Conservation (phyloP, 2,888 invertebrate genomes). For the Cartodere bifasciata region DNA sequence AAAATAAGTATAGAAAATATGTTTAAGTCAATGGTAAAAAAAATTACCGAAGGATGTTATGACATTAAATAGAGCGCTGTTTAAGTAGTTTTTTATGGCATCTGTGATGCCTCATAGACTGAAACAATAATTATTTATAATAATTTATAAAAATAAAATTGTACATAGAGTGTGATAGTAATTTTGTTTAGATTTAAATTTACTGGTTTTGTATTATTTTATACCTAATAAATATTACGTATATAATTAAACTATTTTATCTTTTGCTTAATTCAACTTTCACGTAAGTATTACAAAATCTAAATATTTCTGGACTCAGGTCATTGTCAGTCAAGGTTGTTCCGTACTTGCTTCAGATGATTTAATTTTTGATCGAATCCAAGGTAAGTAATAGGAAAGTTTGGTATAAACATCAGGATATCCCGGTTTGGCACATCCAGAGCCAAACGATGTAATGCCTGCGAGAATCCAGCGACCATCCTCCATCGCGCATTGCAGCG, state of each 20-base stretch:
- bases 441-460: constrained; percentile 84
- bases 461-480: constrained; percentile 81
- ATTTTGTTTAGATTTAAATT: constrained; percentile 4
- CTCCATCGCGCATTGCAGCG: constrained; percentile 64
- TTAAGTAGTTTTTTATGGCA: constrained; percentile 5
- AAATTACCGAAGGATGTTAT: no score
- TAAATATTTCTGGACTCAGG: no score
- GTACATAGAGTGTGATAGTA: constrained; percentile 9
- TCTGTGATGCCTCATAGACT: constrained; percentile 20
- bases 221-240: no score
- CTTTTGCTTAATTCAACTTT: no score
- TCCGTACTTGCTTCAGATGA: constrained; percentile 6
- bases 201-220: constrained; percentile 7
- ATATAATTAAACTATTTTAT: no score
- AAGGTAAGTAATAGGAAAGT: constrained; percentile 70
- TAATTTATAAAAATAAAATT: constrained; percentile 10
- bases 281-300: no score
- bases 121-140: constrained; percentile 20
- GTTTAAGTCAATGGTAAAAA: no score
- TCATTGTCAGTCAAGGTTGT: constrained; percentile 15
- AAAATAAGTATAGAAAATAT: no score
- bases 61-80: constrained; percentile 5
- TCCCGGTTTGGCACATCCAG: constrained; percentile 79
- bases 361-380: constrained; percentile 48
- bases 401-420: constrained; percentile 83